Evolutionary conservation across 2,888 invertebrate species (phyloP).

Genomic region (Latrodectus hesperus): DNA sequence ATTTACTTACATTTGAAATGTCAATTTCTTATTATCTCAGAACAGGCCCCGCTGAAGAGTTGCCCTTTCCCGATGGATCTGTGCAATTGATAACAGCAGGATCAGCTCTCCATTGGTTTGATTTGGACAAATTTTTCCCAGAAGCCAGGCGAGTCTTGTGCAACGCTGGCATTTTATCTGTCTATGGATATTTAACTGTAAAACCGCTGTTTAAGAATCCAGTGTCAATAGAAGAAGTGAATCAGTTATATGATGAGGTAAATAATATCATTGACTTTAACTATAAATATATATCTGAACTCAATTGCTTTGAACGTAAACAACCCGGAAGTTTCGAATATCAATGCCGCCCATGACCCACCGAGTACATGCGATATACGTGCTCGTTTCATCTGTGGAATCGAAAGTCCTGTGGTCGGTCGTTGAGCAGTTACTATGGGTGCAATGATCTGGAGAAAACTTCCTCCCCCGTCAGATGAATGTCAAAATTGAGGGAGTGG

Average conservation of each 20-base stretch:
- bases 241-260: conserved; percentile 10
- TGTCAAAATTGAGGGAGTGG: too few species aligned
- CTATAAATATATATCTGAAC: too few species aligned
- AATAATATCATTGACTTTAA: not conserved
- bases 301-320: too few species aligned
- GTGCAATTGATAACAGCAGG: conserved; percentile 76
- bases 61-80: conserved; percentile 73
- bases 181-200: conserved; percentile 61
- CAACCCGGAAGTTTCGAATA: too few species aligned
- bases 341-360: too few species aligned
- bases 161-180: conserved; percentile 75
- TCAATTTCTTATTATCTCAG: conserved; percentile 7
- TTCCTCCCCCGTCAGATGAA: too few species aligned
- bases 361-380: too few species aligned
- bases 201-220: conserved; percentile 7
- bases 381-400: too few species aligned
- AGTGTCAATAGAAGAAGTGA: not conserved
- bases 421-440: too few species aligned
- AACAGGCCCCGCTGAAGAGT: conserved; percentile 73
- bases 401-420: too few species aligned
- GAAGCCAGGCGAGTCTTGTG: conserved; percentile 76
- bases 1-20: too few species aligned
- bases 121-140: conserved; percentile 75
- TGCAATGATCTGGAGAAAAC: too few species aligned
- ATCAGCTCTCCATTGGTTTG: conserved; percentile 77